Base-by-base conservation (phyloP, 2,797 vertebrate species). In the Cheirogaleus major region DNA sequence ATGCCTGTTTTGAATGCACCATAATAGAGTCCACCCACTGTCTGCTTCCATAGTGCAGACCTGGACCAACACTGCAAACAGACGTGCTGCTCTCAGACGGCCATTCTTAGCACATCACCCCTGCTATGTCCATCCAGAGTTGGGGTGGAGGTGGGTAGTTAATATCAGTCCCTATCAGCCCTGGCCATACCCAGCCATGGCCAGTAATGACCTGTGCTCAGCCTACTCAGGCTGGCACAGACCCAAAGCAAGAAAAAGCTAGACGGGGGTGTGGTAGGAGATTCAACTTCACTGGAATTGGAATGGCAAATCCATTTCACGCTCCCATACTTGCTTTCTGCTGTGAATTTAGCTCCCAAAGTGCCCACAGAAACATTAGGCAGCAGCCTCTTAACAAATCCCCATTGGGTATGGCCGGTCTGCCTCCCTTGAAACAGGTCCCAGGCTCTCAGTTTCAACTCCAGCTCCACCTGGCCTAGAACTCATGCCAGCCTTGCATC, bases 401-500 rank as follows among this genome's bases (percentile, higher is more conserved):
- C 1, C 12, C 15, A 50, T 1, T 30, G 2, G 23, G 4, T 17
- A 0, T 48, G 73, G 32, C 32, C n/a, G n/a, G 7, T 65, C 10
- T 80, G 17, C 2, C 17, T 82, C 9, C 14, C 43, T 95, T 57
- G 30, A 80, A 25, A 35, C 0, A 90, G 25, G 43, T 5, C 22
- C 41, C 6, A 45, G 27, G 20, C 4, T 55, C 52, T 80, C 10
- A 35, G 20, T 87, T 92, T 79, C 35, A 94, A 61, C 3, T 75
- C 6, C 38, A 89, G 52, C 11, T 87, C 41, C 0, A 25, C 6
- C 35, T 82, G 6, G 4, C 8, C 41, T 22, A n/a, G 27, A 45
- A 69, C 0, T 15, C 10, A 73, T 0, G 5, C 7, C 4, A 30
- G 2, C 4, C 6, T 43, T 82, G 41, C 32, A 48, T 2, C 6